Base-by-base conservation (phyloP, 2,888 invertebrate species). In the Sinelater perroti region DNA sequence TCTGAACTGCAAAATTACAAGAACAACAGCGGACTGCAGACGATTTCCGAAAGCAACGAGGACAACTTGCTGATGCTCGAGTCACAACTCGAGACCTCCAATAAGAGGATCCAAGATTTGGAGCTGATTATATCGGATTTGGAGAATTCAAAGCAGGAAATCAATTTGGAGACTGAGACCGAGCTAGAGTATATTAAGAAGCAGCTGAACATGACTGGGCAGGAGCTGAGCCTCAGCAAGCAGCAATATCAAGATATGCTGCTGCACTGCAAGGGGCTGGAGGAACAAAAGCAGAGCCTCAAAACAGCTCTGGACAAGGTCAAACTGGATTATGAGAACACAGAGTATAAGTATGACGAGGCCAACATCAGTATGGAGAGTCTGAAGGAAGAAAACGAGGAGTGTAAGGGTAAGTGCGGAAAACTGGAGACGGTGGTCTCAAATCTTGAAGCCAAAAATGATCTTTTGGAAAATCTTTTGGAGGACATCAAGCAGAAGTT, bases 1-100 rank as follows among this genome's bases (percentile, higher is more conserved):
- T 82, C 83, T 42, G 87, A 88, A 75, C 79, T 89, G 59, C 81
- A 87, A 33, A 81, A 83, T 40, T 81, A 83, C 46, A 87, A 87
- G 70, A 84, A 81, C 42, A 79, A 80, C n/a, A 81, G 82, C n/a
- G 86, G 86, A 65, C 75, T 89, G 63, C 85, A 88, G 73, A 87
- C 89, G 1, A 89, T 89, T 46, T 85, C 85, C 44, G 89, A 89
- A 78, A 83, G 86, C 1, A 88, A 88, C 67, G 89, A 89, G 78
- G 88, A 89, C 66, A 87, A 85, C 62, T 76, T 87, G 60, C 78
- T 82, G 0, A 81, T 85, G 66, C 72, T 89, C 65, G 88, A 89
- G 76, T 78, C 80, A 0, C 87, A 88, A 73, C 71, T 89, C 38
- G 89, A 89, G 44, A 72, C 66, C 33, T 72, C 77, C 3, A 75